Conservation (phyloP, 2,888 invertebrate genomes). For the Parnassius smintheus region DNA sequence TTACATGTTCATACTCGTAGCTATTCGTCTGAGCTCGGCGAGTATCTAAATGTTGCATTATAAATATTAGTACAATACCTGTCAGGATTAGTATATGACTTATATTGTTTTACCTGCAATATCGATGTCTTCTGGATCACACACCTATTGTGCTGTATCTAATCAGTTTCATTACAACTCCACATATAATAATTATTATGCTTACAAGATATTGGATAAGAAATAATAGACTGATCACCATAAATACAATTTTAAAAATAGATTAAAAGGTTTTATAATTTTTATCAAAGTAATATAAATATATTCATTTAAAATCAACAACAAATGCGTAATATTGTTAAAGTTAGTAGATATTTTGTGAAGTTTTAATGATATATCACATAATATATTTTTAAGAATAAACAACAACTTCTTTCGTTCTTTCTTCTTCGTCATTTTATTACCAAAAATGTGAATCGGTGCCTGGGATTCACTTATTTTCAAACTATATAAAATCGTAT, state of each 20-base stretch:
- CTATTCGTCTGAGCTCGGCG: too few relatives aligned
- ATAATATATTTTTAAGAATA: conserved; percentile 1
- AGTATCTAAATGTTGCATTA: background rate
- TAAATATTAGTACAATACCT: conserved; percentile 9
- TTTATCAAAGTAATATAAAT: background rate
- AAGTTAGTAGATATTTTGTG: background rate
- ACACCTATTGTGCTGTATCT: conserved; percentile 12
- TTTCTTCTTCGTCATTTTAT: background rate
- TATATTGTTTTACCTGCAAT: conserved; percentile 8
- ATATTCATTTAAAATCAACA: background rate
- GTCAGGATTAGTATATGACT: background rate
- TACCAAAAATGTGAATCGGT: too few relatives aligned
- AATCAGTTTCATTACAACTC: conserved; percentile 12
- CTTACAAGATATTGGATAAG: conserved; percentile 9
- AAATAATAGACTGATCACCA: background rate
- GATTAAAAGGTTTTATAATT: background rate
- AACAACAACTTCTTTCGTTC: conserved; percentile 5
- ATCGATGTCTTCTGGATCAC: conserved; percentile 10
- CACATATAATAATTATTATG: conserved; percentile 5
- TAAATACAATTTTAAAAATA: background rate
- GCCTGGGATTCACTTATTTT: too few relatives aligned
- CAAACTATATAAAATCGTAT: too few relatives aligned
- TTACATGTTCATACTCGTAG: too few relatives aligned
- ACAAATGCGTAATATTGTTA: background rate
- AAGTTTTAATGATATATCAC: conserved; percentile 9